Base-by-base conservation (phyloP, 2,797 vertebrate genomes). In the Pagetopsis macropterus region DNA sequence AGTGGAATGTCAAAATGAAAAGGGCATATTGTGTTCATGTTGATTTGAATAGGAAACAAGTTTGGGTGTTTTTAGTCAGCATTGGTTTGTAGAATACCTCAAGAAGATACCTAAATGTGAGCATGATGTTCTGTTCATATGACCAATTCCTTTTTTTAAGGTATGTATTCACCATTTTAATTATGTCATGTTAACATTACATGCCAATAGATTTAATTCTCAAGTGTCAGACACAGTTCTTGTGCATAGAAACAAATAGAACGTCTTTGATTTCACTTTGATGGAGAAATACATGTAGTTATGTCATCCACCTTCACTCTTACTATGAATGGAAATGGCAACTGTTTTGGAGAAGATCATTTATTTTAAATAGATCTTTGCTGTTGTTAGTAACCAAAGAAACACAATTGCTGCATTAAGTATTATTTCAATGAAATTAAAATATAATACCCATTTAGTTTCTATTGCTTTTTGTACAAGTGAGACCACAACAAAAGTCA, bases 71-170 rank as follows among this genome's bases (percentile, higher is more conserved):
- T 60, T 11, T 40, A 15, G 51, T 51, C 14, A 46, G 23, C 0
- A 27, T 1, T 4, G 5, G 9, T 31, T 50, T 43, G 10, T 49
- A 41, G 11, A 33, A 55, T 15, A 55, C 52, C 2, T 37, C 15
- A 13, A 60, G 7, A 31, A 27, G 27, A 27, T 27, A 27, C 27
- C 27, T 27, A 27, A 15, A 31, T 7, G 9, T 4, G 1, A 15
- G 41, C 4, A 11, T 56, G 16, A 43, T 69, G 33, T 41, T 41
- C 10, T 17, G 54, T 27, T 27, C 4, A 27, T 27, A 27, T 27
- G 27, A 27, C 15, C 23, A 33, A 31, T 54, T 4, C 0, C 3
- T 7, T 27, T 9, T 65, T 23, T 23, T 0, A 16, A 16, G 41
- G 17, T 4, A 43, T 23, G 8, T 27, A 27, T 27, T 65, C 2